Percentiles rank a stretch among this genome's conserved stretches.
phyloP scores from a whole-genome alignment of 2,797 vertebrate genomes.

The Poecilia wingei region DNA sequence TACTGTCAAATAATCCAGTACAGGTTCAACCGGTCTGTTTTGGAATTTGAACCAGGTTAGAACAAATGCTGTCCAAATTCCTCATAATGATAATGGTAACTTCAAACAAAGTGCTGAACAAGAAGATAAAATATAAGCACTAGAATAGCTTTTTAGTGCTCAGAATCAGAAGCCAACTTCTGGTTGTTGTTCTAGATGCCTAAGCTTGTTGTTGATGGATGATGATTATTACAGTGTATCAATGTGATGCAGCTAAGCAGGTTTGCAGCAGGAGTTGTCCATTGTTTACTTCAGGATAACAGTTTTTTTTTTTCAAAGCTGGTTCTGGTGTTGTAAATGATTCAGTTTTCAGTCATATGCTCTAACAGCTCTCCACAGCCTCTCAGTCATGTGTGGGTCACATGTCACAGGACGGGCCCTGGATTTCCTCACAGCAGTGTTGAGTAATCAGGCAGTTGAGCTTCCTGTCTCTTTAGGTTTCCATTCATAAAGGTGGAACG shows the following conservation, averaged over 20 bases:
- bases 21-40: neutral
- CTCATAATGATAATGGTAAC: neutral
- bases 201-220: neutral
- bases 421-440: constrained; percentile 83
- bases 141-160: neutral
- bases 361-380: constrained; percentile 43
- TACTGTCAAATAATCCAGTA: neutral
- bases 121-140: neutral
- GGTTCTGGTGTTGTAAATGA: constrained; percentile 24
- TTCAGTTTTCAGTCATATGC: constrained; percentile 40
- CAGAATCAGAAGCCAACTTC: neutral
- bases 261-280: neutral
- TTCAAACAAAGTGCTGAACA: neutral
- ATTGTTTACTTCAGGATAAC: neutral
- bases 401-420: constrained; percentile 81
- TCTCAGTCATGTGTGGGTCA: constrained; percentile 92
- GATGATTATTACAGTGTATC: neutral
- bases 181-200: neutral
- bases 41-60: neutral
- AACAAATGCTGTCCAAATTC: neutral
- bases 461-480: constrained; percentile 7
- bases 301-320: neutral
- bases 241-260: neutral
- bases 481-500: constrained; percentile 5
- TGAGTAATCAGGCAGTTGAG: constrained; percentile 47